Conservation (phyloP, 2,797 vertebrate genomes). For the Nothura maculosa region DNA sequence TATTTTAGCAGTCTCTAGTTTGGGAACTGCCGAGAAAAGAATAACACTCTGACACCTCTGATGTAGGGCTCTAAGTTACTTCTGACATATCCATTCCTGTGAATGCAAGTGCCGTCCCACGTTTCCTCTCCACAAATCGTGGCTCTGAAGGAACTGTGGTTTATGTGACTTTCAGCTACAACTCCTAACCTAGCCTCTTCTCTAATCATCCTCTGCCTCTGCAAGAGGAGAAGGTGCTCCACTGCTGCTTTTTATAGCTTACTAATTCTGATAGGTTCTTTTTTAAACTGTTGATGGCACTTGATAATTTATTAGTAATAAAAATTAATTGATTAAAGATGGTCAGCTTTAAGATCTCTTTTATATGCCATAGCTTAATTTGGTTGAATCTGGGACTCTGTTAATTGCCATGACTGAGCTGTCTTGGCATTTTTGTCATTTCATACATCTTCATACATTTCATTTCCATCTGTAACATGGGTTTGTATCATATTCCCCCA, state of each 20-base stretch:
- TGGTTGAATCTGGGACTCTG: slow-evolving; percentile 36
- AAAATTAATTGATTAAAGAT: slow-evolving; percentile 51
- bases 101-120: not conserved
- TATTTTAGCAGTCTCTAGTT: not conserved
- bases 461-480: slow-evolving; percentile 24
- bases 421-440: slow-evolving; percentile 44
- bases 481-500: not conserved
- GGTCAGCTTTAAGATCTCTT: slow-evolving; percentile 43
- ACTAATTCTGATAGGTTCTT: slow-evolving; percentile 36
- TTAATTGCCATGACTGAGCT: slow-evolving; percentile 48
- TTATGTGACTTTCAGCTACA: not conserved
- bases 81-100: not conserved
- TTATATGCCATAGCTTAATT: slow-evolving; percentile 35
- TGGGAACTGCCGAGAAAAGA: not conserved
- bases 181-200: not conserved
- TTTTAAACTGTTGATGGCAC: slow-evolving; percentile 49
- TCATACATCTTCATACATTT: not conserved
- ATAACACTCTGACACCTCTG: not conserved
- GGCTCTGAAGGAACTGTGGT: not conserved
- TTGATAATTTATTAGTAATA: slow-evolving; percentile 64
- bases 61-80: not conserved
- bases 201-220: not conserved
- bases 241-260: slow-evolving; percentile 22
- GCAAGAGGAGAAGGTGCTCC: slow-evolving; percentile 16
- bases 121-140: not conserved